A percentile compares a stretch with the other conserved stretches of the same genome.
phyloP scores from a whole-genome alignment of 2,113 vertebrate species.

The Melanocharis versteri region DNA sequence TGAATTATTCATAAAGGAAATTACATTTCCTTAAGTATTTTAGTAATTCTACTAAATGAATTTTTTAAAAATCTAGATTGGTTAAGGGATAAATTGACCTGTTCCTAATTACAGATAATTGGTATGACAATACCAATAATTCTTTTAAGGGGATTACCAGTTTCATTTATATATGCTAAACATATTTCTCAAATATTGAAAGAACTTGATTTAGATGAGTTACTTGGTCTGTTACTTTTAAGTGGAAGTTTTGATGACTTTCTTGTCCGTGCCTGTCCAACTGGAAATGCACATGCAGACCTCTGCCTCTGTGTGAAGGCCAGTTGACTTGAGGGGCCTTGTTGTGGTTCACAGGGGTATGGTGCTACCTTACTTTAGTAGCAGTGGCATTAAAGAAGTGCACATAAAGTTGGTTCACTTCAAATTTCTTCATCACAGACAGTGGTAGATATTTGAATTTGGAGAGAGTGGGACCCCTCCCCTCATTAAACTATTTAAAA shows the following conservation, averaged over 20 bases:
- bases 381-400: not conserved
- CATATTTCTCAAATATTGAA: not conserved
- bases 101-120: not conserved
- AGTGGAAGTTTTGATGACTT: not conserved
- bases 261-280: not conserved
- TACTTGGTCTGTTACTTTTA: not conserved
- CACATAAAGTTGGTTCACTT: not conserved
- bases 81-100: not conserved
- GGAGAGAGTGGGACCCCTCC: not conserved
- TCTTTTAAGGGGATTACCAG: not conserved
- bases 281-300: not conserved
- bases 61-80: not conserved
- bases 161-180: not conserved
- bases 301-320: not conserved
- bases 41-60: not conserved
- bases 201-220: not conserved
- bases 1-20: conserved; percentile 55
- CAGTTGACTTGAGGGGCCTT: not conserved
- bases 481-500: not conserved
- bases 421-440: not conserved
- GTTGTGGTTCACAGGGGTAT: not conserved
- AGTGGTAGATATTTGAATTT: not conserved
- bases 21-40: conserved; percentile 17
- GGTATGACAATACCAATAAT: not conserved
- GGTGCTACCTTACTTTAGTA: not conserved